Conservation (phyloP, 2,113 vertebrate genomes). For the Callaeas wilsoni region DNA sequence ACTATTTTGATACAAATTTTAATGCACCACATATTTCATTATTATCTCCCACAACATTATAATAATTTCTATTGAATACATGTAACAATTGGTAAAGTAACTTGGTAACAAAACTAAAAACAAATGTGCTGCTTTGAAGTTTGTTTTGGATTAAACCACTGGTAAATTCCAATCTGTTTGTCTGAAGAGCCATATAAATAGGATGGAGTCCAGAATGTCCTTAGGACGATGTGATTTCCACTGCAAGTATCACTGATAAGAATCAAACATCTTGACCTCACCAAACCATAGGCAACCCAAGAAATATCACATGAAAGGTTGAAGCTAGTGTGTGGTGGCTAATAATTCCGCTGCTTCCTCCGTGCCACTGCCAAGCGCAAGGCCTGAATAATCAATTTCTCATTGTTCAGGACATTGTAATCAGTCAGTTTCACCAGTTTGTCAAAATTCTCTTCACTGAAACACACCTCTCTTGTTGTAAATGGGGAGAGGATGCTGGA, state of each 20-base stretch:
- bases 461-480: conserved; percentile 71
- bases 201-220: background rate
- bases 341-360: conserved; percentile 33
- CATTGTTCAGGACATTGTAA: conserved; percentile 78
- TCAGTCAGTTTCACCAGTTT: conserved; percentile 70
- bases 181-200: background rate
- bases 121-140: background rate
- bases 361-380: conserved; percentile 49
- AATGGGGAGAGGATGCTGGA: conserved; percentile 72
- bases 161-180: background rate
- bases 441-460: conserved; percentile 75
- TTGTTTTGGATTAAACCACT: background rate
- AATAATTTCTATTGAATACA: background rate
- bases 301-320: background rate
- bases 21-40: background rate
- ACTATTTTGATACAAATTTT: background rate
- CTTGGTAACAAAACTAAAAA: background rate
- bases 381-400: conserved; percentile 60
- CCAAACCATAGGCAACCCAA: background rate
- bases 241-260: background rate
- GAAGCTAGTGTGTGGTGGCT: background rate
- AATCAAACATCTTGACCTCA: background rate
- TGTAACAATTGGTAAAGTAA: background rate
- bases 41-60: background rate
- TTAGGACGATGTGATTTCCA: background rate